A percentile compares a stretch with the other conserved stretches of the same genome.
These are phyloP conservation scores for Tortricodes alternella DNA, from an alignment of 2,888 invertebrate species.

Conservation along the genomic window DNA sequence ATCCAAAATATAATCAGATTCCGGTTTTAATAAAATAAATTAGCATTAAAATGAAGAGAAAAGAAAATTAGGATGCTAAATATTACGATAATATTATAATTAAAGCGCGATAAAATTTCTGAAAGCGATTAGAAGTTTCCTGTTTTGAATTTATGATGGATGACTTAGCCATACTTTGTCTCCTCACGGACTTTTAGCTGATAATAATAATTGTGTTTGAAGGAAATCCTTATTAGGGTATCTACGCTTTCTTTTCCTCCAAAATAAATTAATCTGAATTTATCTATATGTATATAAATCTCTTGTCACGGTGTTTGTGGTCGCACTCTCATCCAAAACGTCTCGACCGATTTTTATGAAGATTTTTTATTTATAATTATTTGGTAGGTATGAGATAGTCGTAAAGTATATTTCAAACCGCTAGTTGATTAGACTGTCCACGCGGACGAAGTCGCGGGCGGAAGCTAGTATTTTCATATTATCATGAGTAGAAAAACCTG, in stretches of 20 bases:
- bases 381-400: too few species aligned
- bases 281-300: too few species aligned
- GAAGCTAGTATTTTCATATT: too few species aligned
- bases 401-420: too few species aligned
- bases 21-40: conserved; percentile 1
- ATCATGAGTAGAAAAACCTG: too few species aligned
- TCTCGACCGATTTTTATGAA: too few species aligned
- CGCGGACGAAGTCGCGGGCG: too few species aligned
- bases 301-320: too few species aligned
- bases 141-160: background rate
- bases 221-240: background rate
- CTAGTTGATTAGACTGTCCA: too few species aligned
- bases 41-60: background rate
- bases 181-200: background rate
- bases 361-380: too few species aligned
- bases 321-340: too few species aligned
- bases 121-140: background rate
- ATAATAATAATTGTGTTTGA: background rate
- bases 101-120: background rate
- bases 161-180: background rate
- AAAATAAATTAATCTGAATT: too few species aligned
- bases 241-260: background rate
- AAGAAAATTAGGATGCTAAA: background rate
- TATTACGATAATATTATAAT: background rate
- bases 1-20: background rate